Base-by-base conservation (phyloP, 2,113 vertebrate genomes). In the Tetrao urogallus region DNA sequence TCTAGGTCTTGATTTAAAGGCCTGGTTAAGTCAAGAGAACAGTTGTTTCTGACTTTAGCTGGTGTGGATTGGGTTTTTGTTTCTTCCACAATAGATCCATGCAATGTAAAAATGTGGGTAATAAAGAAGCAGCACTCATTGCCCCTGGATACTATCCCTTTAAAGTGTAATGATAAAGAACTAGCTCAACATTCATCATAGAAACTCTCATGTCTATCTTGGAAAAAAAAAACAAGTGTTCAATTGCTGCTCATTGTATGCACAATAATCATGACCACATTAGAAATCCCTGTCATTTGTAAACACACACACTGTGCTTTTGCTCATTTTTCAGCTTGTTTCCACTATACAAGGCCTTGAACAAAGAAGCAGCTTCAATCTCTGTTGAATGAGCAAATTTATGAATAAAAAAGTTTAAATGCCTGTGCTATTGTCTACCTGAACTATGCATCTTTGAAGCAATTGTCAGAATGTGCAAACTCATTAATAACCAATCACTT, bases 281-380 rank as follows among this genome's bases (percentile, higher is more conserved):
- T 94, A 91, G 65, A 96, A 94, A 96, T 96, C 84, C 88, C 94
- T 94, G 30, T 95, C 89, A 92, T 94, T 95, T 97, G 93, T 97
- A 96, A 97, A 97, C 91, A 96, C 95, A 92, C 57, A 94, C 90
- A 95, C 97, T 98, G 98, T 98, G 98, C 98, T 98, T 98, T 97
- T 97, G 88, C 78, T 97, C 96, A 92, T 93, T 94, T 61, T 94
- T 93, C 96, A 93, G 42, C 79, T 97, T 93, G 54, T 96, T 96
- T 92, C 94, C 87, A 95, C 76, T 95, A 77, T 34, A 93, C 84
- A 89, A 93, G 73, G 52, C 90, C 90, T 96, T 95, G 86, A 97
- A 96, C 45, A 86, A 95, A 94, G 72, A 95, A 91, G 61, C 78
- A 93, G 85, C 75, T 97, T 97, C 74, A 80, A 47, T 93, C 52